These are phyloP conservation scores for Mellivora capensis DNA, from an alignment of 2,113 vertebrate genomes.

Conservation along the genomic window DNA sequence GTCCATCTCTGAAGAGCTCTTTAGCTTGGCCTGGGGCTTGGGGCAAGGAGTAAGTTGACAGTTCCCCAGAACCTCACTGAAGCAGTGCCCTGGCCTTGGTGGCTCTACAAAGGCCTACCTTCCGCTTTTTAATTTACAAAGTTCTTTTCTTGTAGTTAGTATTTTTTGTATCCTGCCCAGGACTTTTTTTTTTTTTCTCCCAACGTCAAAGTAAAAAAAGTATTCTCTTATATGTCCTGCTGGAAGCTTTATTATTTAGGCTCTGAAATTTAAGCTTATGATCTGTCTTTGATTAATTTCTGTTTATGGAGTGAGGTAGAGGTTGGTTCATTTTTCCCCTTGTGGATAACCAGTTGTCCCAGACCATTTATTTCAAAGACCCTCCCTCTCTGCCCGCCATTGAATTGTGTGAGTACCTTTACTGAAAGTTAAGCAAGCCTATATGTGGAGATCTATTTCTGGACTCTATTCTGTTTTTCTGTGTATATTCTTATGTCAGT, in stretches of 20 bases:
- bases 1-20: background rate
- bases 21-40: background rate
- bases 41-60: fast-evolving
- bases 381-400: background rate
- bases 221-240: background rate
- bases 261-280: background rate
- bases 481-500: background rate
- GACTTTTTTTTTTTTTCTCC: background rate
- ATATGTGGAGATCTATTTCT: background rate
- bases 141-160: background rate
- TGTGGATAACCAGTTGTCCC: background rate
- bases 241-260: background rate
- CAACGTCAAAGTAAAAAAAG: background rate
- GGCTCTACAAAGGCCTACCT: background rate
- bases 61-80: background rate
- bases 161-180: background rate
- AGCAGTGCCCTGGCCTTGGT: background rate
- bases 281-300: background rate
- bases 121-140: background rate
- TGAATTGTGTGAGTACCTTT: background rate
- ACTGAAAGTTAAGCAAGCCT: background rate
- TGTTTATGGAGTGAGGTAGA: background rate
- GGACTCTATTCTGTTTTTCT: background rate
- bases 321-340: background rate
- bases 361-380: background rate